A percentile compares a stretch with the other conserved stretches of the same genome.
Evolutionary conservation across 2,113 vertebrate species (phyloP).

Genomic region (Prinia subflava): DNA sequence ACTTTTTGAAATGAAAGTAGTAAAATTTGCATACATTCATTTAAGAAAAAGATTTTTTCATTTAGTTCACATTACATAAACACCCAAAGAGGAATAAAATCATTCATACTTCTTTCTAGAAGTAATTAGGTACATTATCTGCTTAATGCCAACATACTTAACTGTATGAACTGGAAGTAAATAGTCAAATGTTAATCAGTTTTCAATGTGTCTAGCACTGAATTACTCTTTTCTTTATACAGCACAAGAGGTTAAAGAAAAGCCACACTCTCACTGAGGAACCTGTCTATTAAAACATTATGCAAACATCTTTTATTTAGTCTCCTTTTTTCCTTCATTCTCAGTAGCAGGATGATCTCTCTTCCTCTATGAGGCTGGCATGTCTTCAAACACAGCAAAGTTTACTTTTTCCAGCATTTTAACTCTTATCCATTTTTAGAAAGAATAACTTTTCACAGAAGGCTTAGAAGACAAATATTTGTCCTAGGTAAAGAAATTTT

Average conservation of each 20-base stretch:
- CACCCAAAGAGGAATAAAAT: neutral
- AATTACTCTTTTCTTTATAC: neutral
- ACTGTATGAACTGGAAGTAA: neutral
- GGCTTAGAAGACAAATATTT: neutral
- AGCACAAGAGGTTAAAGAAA: neutral
- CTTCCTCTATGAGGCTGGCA: neutral
- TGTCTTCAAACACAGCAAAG: neutral
- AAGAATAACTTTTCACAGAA: neutral
- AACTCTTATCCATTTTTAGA: neutral
- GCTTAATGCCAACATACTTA: neutral
- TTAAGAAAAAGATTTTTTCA: neutral
- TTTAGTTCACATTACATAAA: neutral
- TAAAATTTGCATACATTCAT: neutral
- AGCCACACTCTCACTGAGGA: neutral
- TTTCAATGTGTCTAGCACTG: neutral
- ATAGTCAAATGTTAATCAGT: conserved; percentile 4
- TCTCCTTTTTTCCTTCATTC: neutral
- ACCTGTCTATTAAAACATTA: neutral
- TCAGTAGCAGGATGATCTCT: neutral
- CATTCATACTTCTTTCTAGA: neutral
- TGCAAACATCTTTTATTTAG: conserved; percentile 1
- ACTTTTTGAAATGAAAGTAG: neutral
- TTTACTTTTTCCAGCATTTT: neutral
- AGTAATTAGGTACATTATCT: neutral
- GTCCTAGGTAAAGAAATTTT: neutral